A percentile compares a stretch with the other conserved stretches of the same genome.
phyloP scores from a whole-genome alignment of 2,888 invertebrate species.

The Gnatocerus cornutus region DNA sequence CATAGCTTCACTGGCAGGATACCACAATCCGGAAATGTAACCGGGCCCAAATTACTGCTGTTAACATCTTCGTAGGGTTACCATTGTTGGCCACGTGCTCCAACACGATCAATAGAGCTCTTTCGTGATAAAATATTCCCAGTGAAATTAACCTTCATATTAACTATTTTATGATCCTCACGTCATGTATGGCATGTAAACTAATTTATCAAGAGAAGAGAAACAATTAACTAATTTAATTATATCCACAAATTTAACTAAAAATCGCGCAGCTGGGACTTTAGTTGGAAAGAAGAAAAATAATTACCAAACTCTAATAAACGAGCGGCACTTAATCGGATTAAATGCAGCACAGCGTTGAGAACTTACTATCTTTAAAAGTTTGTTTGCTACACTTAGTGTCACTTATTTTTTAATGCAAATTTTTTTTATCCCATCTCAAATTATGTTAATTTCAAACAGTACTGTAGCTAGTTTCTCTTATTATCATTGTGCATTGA shows the following conservation, averaged over 20 bases:
- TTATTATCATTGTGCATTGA: too few species aligned
- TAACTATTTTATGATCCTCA: constrained; percentile 14
- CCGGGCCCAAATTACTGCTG: constrained; percentile 10
- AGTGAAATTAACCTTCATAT: constrained; percentile 10
- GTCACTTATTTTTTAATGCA: too few species aligned
- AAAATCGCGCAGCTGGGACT: too few species aligned
- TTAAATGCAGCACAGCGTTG: too few species aligned
- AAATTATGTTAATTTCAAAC: too few species aligned
- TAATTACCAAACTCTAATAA: neutral
- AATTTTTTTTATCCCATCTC: too few species aligned
- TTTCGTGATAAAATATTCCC: constrained; percentile 1
- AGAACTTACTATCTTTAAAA: too few species aligned
- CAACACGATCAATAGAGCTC: constrained; percentile 2
- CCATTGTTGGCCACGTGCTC: neutral
- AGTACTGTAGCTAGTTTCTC: too few species aligned
- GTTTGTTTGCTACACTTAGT: too few species aligned
- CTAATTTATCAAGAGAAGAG: constrained; percentile 2
- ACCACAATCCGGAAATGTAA: constrained; percentile 23
- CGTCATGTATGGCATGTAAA: constrained; percentile 12
- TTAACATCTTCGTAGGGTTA: constrained; percentile 8
- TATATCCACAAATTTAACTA: too few species aligned
- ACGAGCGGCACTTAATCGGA: neutral
- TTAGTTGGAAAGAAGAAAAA: neutral
- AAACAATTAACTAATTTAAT: too few species aligned
- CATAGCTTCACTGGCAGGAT: constrained; percentile 11